These are phyloP conservation scores for Gorsachius magnificus DNA, from an alignment of 2,797 vertebrate species.

Conservation along the genomic window DNA sequence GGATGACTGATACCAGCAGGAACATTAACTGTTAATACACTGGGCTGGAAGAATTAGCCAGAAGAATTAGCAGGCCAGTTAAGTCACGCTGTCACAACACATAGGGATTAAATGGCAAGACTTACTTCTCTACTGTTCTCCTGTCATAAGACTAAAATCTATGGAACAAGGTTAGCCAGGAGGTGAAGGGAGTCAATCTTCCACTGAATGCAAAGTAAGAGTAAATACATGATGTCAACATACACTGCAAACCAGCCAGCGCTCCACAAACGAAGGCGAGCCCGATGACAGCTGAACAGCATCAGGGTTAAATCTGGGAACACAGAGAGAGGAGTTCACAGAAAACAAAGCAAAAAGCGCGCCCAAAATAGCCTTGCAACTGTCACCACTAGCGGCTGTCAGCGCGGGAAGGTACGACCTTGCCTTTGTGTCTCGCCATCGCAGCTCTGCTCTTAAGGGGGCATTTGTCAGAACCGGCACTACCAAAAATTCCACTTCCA, in stretches of 20 bases:
- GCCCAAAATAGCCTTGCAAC: conserved; percentile 77
- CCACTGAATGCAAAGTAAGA: not conserved
- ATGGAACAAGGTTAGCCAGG: not conserved
- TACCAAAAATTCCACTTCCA: conserved; percentile 13
- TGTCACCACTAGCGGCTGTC: conserved; percentile 70
- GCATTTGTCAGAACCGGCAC: not conserved
- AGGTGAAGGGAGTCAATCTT: not conserved
- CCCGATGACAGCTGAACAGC: conserved; percentile 26
- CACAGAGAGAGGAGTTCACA: conserved; percentile 44
- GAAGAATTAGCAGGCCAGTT: not conserved
- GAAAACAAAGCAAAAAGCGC: conserved; percentile 63
- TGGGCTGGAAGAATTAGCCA: not conserved
- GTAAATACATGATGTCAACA: not conserved
- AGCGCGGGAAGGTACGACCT: conserved; percentile 61
- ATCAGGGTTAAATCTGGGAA: conserved; percentile 66
- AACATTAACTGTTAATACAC: not conserved
- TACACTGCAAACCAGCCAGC: not conserved
- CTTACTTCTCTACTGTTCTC: not conserved
- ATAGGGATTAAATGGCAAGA: not conserved
- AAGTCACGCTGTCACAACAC: not conserved
- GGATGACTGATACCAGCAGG: not conserved
- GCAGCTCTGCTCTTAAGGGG: conserved; percentile 22
- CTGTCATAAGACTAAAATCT: not conserved
- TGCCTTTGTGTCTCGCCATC: conserved; percentile 39
- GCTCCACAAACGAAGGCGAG: not conserved